Conservation (phyloP, 2,888 invertebrate species). For the Papilio gigon region DNA sequence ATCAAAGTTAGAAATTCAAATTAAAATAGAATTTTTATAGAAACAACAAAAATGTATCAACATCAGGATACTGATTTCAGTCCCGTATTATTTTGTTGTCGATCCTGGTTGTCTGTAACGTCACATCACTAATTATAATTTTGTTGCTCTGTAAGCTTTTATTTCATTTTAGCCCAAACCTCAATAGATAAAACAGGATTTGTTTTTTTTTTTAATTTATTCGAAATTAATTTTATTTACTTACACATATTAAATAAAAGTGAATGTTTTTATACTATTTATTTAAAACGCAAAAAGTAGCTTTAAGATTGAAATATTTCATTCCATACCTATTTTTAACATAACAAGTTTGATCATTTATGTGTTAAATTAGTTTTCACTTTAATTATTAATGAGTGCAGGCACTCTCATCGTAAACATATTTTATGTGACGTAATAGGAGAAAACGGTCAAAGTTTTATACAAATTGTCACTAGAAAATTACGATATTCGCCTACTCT, state of each 20-base stretch:
- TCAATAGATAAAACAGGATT: constrained; percentile 44
- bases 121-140: constrained; percentile 67
- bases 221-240: constrained; percentile 18
- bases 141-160: constrained; percentile 50
- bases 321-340: too few species aligned
- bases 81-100: not conserved
- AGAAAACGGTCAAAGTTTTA: not conserved
- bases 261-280: not conserved
- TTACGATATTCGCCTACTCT: not conserved
- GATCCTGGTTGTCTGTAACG: constrained; percentile 51
- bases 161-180: constrained; percentile 44
- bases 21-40: too few species aligned
- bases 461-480: not conserved
- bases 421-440: not conserved
- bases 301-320: too few species aligned
- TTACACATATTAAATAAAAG: constrained; percentile 1
- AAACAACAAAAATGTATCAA: too few species aligned
- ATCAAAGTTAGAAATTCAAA: too few species aligned
- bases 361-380: too few species aligned
- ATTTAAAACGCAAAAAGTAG: too few species aligned
- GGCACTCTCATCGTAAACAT: too few species aligned
- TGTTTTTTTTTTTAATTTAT: constrained; percentile 34
- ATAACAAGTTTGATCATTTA: too few species aligned
- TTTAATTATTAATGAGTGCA: too few species aligned
- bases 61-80: too few species aligned